Base-by-base conservation (phyloP, 2,888 invertebrate genomes). In the Pilophorus perplexus region DNA sequence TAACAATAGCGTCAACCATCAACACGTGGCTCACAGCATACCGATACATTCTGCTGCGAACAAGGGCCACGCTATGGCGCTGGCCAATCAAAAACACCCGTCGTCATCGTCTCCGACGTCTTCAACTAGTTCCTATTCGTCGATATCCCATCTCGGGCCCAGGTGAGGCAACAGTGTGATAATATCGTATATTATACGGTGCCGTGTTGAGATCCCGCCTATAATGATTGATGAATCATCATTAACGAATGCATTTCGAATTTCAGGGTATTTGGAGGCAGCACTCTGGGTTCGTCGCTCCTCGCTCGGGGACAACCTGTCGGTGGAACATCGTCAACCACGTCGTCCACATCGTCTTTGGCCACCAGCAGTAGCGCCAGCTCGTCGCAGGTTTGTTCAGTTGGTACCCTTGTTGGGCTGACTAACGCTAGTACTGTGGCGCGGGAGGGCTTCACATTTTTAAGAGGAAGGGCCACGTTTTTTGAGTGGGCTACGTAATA, bases 31-130 rank as follows among this genome's bases (percentile, higher is more conserved):
- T 18, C 71, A 71, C 55, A 71, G 71, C 44, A 70, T 69, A 60
- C 70, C 71, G 25, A 69, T 71, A 42, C 68, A 66, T 22, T 37
- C 82, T 14, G 81, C 83, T 72, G 81, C 84, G 57, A 85, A 84
- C 73, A 85, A 85, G 75, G 85, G 85, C 75, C 79, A 85, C 70
- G 85, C 85, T 18, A 85, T 69, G 57, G 70, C 69, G 18, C 50
- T 71, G 27, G 69, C 71, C 3, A 72, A 71, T 50, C 71, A 72
- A 50, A 70, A 69, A 33, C 70, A 66, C 25, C 67, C 59, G 12
- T 57, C 68, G 6, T 64, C 70, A 3, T 69, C 70, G n/a, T 70
- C 70, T 2, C 67, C 69, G 8, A 69, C 70, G 10, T 70, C 70
- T 18, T 70, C 70, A 16, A 68, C 68, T 25, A 70, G 70, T 54